phyloP scores from a whole-genome alignment of 2,797 vertebrate genomes.

The Lutjanus argentimaculatus region DNA sequence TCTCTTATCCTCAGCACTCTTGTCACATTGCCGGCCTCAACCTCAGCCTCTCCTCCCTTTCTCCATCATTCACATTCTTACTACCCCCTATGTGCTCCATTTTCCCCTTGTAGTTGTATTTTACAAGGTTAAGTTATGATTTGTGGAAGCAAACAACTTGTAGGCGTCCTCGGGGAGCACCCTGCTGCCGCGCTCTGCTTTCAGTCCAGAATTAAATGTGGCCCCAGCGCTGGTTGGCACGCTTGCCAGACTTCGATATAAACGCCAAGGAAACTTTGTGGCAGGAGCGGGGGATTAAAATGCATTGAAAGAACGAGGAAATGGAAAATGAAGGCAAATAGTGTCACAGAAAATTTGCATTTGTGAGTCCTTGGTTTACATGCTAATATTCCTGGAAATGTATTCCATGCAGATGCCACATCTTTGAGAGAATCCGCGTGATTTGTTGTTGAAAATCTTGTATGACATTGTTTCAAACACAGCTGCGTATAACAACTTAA shows the following conservation, averaged over 20 bases:
- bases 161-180: constrained; percentile 26
- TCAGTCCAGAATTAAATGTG: constrained; percentile 40
- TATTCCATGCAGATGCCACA: neutral
- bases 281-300: constrained; percentile 29
- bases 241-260: constrained; percentile 18
- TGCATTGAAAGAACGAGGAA: constrained; percentile 11
- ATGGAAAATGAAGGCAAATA: constrained; percentile 5
- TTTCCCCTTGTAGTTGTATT: constrained; percentile 29
- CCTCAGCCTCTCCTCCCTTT: neutral
- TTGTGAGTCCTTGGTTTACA: neutral
- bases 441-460: neutral
- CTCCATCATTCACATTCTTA: constrained; percentile 10
- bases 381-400: constrained; percentile 1
- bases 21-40: neutral
- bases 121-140: constrained; percentile 63
- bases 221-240: constrained; percentile 16
- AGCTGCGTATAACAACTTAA: neutral
- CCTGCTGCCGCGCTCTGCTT: constrained; percentile 22
- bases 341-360: neutral
- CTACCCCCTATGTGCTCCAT: neutral
- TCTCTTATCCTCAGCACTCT: neutral
- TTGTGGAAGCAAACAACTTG: constrained; percentile 60
- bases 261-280: constrained; percentile 47
- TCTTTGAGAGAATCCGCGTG: neutral
- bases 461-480: neutral